Conservation (phyloP, 2,113 vertebrate genomes). For the Stictonetta naevosa region DNA sequence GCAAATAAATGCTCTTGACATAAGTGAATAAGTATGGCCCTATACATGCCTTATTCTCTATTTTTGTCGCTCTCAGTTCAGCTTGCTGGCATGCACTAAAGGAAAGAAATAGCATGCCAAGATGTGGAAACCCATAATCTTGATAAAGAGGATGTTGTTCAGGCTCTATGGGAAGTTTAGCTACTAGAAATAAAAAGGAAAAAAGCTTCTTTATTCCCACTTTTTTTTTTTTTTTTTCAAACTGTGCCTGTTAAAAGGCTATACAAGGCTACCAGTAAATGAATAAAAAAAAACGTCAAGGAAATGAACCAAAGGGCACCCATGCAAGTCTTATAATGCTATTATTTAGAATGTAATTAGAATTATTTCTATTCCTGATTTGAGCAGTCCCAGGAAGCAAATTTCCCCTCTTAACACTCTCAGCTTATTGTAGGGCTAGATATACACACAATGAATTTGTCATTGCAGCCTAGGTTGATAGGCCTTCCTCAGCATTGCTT, state of each 20-base stretch:
- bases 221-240: not conserved
- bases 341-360: conserved; percentile 1
- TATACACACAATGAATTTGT: not conserved
- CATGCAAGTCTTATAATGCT: not conserved
- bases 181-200: conserved; percentile 27
- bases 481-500: not conserved
- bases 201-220: not conserved
- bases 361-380: conserved; percentile 20
- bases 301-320: not conserved
- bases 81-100: conserved; percentile 27
- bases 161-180: conserved; percentile 39
- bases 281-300: not conserved
- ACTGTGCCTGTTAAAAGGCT: not conserved
- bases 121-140: conserved; percentile 42
- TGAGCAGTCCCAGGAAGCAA: not conserved
- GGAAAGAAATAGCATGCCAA: conserved; percentile 48
- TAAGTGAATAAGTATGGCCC: not conserved
- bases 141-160: conserved; percentile 42
- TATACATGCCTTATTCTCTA: not conserved
- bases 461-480: not conserved
- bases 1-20: not conserved
- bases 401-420: not conserved
- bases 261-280: not conserved
- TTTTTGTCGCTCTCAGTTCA: not conserved
- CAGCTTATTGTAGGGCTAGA: not conserved